Base-by-base conservation (phyloP, 2,797 vertebrate species). In the Amblyopsis hoosieri region DNA sequence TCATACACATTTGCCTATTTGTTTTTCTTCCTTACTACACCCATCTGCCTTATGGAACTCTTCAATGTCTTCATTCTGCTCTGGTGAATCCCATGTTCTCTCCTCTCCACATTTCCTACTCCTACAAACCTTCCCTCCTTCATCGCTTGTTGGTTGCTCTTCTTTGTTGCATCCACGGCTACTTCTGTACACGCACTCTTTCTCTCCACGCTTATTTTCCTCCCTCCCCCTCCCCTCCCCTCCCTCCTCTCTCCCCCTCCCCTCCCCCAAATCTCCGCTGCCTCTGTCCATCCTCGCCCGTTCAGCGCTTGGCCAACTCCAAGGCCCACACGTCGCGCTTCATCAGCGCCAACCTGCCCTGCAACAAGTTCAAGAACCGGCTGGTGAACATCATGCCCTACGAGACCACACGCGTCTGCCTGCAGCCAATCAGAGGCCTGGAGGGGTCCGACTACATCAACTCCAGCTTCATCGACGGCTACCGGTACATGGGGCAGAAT, bases 321-420 rank as follows among this genome's bases (percentile, higher is more conserved):
- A 99, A 99, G 89, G 97, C 97, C 72, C 97, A 98, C 92, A 99
- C 97, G 0, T 98, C 97, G 4, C 92, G 97, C 74, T 99, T 99
- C 90, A 95, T 99, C 92, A 99, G 96, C 57, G 97, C 97, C 93
- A 99, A 99, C 86, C 95, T 99, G 68, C 97, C 97, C 12, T 99
- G 97, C 89, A 99, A 99, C 95, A 99, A 99, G 79, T 99, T 99
- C 89, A 99, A 99, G 92, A 99, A 99, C 80, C 95, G 97, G 73
- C 93, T 99, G 74, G 97, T 99, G n/a, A 99, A 99, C 91, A 97
- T 98, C 91, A 99, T 99, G 97, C 97, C 97, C 2, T 99, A 99
- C 0, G 97, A 99, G 93, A 96, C 93, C 73, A 98, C 97, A 0
- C 94, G 97, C 0, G 97, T 99, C 74, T 98, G 96, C 74, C 93